Evolutionary conservation across 1,140 invertebrate genomes (phyloP).

Genomic region (Holotrichia oblita): DNA sequence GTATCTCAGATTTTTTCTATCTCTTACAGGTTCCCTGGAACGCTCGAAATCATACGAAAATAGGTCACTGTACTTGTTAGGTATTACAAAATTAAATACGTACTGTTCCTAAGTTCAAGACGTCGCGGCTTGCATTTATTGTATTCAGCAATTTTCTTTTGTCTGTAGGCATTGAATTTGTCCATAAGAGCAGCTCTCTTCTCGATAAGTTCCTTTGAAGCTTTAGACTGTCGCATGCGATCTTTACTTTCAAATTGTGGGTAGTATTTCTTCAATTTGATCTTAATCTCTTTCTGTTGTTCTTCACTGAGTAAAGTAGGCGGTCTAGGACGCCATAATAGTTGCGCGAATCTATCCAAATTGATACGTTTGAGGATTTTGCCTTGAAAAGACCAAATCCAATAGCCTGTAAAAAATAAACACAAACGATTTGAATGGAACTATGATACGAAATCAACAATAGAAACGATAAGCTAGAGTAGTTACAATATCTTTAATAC

Average conservation of each 20-base stretch:
- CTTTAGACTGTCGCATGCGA: slow-evolving; percentile 89
- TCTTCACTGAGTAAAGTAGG: slow-evolving; percentile 82
- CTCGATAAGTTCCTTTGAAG: slow-evolving; percentile 96
- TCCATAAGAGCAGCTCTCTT: slow-evolving; percentile 91
- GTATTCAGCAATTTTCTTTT: slow-evolving; percentile 79
- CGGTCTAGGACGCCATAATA: slow-evolving; percentile 95
- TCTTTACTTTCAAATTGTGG: slow-evolving; percentile 97
- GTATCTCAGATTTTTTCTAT: too few species aligned
- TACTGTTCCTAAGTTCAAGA: slow-evolving; percentile 86
- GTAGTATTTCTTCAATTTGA: slow-evolving; percentile 98
- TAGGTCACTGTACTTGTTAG: too few species aligned
- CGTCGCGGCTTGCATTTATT: slow-evolving; percentile 79
- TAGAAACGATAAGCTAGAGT: too few species aligned
- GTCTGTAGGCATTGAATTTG: slow-evolving; percentile 84
- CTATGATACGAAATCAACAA: too few species aligned
- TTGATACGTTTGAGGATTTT: slow-evolving; percentile 79
- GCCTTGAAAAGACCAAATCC: slow-evolving; percentile 96
- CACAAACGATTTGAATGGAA: too few species aligned
- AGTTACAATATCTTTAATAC: too few species aligned
- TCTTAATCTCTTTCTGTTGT: slow-evolving; percentile 94
- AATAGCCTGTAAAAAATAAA: slow-evolving; percentile 72
- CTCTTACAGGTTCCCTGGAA: too few species aligned
- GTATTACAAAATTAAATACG: too few species aligned
- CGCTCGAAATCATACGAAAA: too few species aligned
- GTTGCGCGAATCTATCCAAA: slow-evolving; percentile 92